Evolutionary conservation across 1,140 invertebrate species (phyloP), one percentile per base, ranked within the genome.

Genomic region (Centruroides sculpturatus): DNA sequence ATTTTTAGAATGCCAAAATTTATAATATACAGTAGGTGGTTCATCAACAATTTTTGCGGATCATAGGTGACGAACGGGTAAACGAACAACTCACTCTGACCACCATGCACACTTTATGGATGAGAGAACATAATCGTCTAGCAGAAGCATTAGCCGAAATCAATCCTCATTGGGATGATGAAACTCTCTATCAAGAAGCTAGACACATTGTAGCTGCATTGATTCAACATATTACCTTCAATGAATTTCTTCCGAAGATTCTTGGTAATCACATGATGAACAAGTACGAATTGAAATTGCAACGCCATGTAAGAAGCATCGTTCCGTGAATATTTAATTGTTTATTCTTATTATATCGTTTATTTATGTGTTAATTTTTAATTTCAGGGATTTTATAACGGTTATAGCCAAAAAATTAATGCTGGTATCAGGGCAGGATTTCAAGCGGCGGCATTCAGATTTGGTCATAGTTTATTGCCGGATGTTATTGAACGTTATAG

Each of bases 151-250:
- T 75, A 46, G 53, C 79, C 82, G 0, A 81, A 56, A 80, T 94
- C 9, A 96, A 96, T 76, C 89, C 89, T 3, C 90, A 94, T 69
- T 95, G 92, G 92, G 87, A 93, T 69, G 92, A 96, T 70, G 92
- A 96, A 75, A 92, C 83, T 0, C 71, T 97, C 1, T 98, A 87
- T 78, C 71, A 85, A 78, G 92, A 97, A 77, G 76, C 90, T 0
- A 78, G 92, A 64, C 80, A 89, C 52, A 92, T 98, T 67, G 83
- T 87, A 55, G 88, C 91, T 55, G 93, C 91, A 4, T 81, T 88
- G 71, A 85, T 92, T 56, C 92, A 97, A 72, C 91, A 96, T 68
- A 86, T 97, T 51, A 93, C 90, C 0, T 96, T 85, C 74, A 93
- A 92, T 70, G 92, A 97, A 76, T 98, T 92, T 74, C 74, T 98